Conservation (phyloP, 2,113 vertebrate genomes). For the Otocyon megalotis region DNA sequence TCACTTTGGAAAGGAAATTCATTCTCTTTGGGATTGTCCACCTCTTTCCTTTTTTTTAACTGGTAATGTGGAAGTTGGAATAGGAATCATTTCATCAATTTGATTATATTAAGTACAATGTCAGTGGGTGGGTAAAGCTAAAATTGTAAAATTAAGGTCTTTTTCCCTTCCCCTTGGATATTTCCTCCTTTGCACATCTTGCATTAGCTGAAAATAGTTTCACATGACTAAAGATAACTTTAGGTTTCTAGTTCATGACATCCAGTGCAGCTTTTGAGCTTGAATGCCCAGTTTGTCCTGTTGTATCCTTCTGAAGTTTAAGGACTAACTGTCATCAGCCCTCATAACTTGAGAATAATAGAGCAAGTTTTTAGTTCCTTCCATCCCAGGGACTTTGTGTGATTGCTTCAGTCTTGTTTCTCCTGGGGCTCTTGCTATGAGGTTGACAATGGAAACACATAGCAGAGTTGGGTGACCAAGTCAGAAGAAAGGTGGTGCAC, state of each 20-base stretch:
- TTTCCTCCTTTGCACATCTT: not conserved
- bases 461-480: conserved; percentile 33
- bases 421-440: conserved; percentile 2
- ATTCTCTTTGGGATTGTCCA: not conserved
- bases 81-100: not conserved
- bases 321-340: not conserved
- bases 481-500: conserved; percentile 38
- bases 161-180: not conserved
- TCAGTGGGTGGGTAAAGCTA: not conserved
- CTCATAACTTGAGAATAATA: not conserved
- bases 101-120: not conserved
- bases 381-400: not conserved
- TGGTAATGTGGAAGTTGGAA: not conserved
- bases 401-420: conserved; percentile 1
- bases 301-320: not conserved
- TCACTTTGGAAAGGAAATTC: conserved; percentile 45
- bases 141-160: conserved; percentile 18
- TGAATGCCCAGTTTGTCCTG: not conserved
- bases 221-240: not conserved
- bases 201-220: not conserved
- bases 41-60: not conserved
- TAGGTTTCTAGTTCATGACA: conserved; percentile 26
- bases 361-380: not conserved
- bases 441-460: conserved; percentile 26
- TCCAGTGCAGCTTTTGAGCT: not conserved